Evolutionary conservation across 2,113 vertebrate genomes (phyloP).

Genomic region (Gavialis gangeticus): DNA sequence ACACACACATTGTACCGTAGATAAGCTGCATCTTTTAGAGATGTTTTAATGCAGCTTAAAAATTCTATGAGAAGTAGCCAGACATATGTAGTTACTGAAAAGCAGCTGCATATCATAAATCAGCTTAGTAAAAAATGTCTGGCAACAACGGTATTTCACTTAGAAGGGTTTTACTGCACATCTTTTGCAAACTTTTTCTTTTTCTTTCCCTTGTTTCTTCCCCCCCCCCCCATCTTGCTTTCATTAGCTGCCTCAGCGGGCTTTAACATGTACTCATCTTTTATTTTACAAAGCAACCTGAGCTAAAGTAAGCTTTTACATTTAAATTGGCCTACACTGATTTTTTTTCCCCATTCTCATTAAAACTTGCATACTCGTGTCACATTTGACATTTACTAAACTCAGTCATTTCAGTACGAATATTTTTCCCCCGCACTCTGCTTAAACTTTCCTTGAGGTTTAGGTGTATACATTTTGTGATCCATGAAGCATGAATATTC

Average conservation of each 20-base stretch:
- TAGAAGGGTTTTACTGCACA: not conserved
- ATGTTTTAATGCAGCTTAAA: slow-evolving; percentile 3
- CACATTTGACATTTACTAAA: not conserved
- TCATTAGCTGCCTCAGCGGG: not conserved
- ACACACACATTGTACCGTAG: not conserved
- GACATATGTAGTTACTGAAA: not conserved
- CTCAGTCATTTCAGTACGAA: accelerated
- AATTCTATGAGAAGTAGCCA: slow-evolving; percentile 39
- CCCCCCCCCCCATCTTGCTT: not conserved
- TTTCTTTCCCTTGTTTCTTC: not conserved
- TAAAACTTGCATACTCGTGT: not conserved
- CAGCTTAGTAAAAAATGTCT: not conserved
- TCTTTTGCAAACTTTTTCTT: not conserved
- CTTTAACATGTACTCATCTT: not conserved
- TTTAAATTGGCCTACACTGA: not conserved
- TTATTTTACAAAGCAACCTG: not conserved
- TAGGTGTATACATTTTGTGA: not conserved
- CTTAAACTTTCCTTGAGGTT: not conserved
- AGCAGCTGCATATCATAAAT: slow-evolving; percentile 56
- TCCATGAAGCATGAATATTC: slow-evolving; percentile 7
- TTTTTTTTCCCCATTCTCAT: not conserved
- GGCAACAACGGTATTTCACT: not conserved
- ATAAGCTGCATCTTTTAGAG: slow-evolving; percentile 46
- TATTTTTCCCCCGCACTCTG: not conserved
- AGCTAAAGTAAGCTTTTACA: not conserved